phyloP scores from a whole-genome alignment of 2,113 vertebrate genomes.

The Anguilla japonica region DNA sequence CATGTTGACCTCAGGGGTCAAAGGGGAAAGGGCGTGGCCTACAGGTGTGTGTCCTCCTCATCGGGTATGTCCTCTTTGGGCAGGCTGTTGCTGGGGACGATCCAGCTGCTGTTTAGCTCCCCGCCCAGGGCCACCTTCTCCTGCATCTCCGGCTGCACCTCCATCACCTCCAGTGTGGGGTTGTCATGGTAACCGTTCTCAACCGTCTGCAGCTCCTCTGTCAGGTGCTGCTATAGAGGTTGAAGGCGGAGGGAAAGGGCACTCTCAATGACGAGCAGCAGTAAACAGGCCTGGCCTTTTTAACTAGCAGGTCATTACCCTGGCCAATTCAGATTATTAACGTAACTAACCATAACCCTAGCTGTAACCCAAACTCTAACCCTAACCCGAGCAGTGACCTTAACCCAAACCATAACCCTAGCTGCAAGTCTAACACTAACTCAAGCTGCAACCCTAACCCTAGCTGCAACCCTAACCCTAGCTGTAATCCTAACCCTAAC shows the following conservation, averaged over 20 bases:
- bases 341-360: too few relatives aligned
- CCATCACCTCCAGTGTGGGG: conserved; percentile 95
- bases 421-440: too few relatives aligned
- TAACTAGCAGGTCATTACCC: too few relatives aligned
- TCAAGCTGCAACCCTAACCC: too few relatives aligned
- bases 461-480: too few relatives aligned
- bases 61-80: conserved; percentile 83
- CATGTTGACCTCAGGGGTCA: not conserved
- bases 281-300: too few relatives aligned
- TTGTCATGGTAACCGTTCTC: conserved; percentile 98
- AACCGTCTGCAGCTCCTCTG: conserved; percentile 90
- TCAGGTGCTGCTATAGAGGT: conserved; percentile 80
- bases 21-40: conserved; percentile 7
- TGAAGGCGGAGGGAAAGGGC: not conserved
- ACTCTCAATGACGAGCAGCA: not conserved
- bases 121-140: conserved; percentile 82
- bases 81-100: conserved; percentile 90
- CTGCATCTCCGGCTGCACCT: conserved; percentile 90
- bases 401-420: too few relatives aligned
- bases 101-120: conserved; percentile 96
- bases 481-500: too few relatives aligned
- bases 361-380: too few relatives aligned
- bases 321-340: too few relatives aligned
- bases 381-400: too few relatives aligned
- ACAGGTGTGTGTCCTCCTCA: conserved; percentile 97